Conservation (phyloP, 2,888 invertebrate species). For the Acronicta leporina region DNA sequence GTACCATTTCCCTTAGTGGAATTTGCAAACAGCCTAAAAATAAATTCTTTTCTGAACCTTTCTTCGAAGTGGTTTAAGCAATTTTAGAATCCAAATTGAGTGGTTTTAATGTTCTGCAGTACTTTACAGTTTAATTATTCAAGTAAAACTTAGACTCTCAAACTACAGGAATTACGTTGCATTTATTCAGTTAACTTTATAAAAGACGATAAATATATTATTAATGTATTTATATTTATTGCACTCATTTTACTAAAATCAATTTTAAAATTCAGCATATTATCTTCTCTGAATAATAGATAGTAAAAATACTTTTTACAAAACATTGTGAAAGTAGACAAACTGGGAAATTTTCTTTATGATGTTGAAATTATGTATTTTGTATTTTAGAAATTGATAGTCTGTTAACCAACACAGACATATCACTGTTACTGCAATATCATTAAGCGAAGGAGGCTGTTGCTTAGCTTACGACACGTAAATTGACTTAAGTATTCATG, state of each 20-base stretch:
- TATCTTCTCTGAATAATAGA: neutral
- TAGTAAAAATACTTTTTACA: neutral
- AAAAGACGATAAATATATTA: neutral
- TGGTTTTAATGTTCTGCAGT: slow-evolving; percentile 15
- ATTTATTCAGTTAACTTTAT: slow-evolving; percentile 10
- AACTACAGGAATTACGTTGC: slow-evolving; percentile 8
- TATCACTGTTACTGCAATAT: slow-evolving; percentile 72
- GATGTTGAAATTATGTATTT: slow-evolving; percentile 34
- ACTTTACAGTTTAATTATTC: slow-evolving; percentile 13
- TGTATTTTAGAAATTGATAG: slow-evolving; percentile 52
- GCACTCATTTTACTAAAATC: neutral
- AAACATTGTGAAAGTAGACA: slow-evolving; percentile 15
- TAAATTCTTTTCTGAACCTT: slow-evolving; percentile 22
- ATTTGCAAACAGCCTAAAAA: slow-evolving; percentile 26
- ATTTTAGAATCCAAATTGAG: slow-evolving; percentile 20
- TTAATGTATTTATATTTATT: slow-evolving; percentile 6
- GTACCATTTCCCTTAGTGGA: slow-evolving; percentile 62
- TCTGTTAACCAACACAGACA: slow-evolving; percentile 54
- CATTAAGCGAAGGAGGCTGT: slow-evolving; percentile 72
- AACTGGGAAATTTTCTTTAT: slow-evolving; percentile 5
- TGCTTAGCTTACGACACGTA: slow-evolving; percentile 71
- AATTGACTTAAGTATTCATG: slow-evolving; percentile 85
- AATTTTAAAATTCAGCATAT: slow-evolving; percentile 5
- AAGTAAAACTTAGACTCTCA: slow-evolving; percentile 7
- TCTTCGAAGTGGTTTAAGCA: slow-evolving; percentile 2